Evolutionary conservation across 2,113 vertebrate species (phyloP), one percentile per base, ranked within the genome.

Genomic region (Melospiza melodia): DNA sequence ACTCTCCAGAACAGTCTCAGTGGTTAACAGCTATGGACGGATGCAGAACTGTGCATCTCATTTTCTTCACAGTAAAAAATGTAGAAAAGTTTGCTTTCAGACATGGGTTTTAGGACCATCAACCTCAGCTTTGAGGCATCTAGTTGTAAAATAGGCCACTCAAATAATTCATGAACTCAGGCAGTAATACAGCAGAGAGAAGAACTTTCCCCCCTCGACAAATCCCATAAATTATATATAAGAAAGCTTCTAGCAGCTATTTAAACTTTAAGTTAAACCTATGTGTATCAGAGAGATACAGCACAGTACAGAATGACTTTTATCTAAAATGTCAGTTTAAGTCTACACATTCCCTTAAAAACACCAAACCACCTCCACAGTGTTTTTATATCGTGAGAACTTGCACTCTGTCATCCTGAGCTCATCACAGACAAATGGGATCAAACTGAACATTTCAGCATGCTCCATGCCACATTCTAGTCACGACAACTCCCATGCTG

Each of bases 101-200:
- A 71, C 25, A 6, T 6, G 31, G 65, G 43, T 61, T 96, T 93
- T 84, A 94, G 54, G 69, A 82, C 55, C 75, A 85, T 8, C 25
- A 62, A 33, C 57, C 43, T 84, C 72, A 88, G 73, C 80, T 93
- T 44, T 84, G 35, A 89, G 80, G 61, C 61, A 93, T 46, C 69
- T 75, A 90, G 80, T 41, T 84, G 80, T 75, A 94, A 95, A 97
- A 94, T 65, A 95, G 94, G 89, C 21, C 91, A 93, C 73, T 67
- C 83, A 93, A 95, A 94, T 93, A 91, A 94, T 96, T 97, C 81
- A 95, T 95, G 80, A 95, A 91, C 89, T 87, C 68, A 61, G 57
- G 73, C 68, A 71, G 76, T 14, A 93, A 86, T 37, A 54, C 52
- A 81, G 78, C 28, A 71, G 15, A 67, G 79, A 80, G 27, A 82